These are phyloP conservation scores for Horisme vitalbata DNA, from an alignment of 2,888 invertebrate genomes.

Conservation along the genomic window DNA sequence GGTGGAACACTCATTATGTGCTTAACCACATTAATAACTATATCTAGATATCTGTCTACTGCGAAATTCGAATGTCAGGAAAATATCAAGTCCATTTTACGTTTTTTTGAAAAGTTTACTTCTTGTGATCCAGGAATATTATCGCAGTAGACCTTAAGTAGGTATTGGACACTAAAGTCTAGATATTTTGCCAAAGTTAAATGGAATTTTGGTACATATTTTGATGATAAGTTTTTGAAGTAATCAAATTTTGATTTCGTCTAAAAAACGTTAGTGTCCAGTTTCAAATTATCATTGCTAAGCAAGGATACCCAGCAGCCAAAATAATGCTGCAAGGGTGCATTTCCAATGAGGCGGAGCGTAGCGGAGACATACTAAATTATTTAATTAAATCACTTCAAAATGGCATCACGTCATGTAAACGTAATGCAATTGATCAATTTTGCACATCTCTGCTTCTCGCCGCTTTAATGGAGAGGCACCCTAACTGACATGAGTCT, in stretches of 20 bases:
- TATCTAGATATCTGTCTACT: slow-evolving; percentile 2
- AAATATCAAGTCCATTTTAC: no score
- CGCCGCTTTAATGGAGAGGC: no score
- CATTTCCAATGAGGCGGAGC: no score
- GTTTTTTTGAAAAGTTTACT: no score
- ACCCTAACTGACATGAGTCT: no score
- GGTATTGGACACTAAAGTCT: slow-evolving; percentile 1
- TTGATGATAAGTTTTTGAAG: not conserved
- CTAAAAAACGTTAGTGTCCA: not conserved
- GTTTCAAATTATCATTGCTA: not conserved
- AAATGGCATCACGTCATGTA: no score
- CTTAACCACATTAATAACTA: slow-evolving; percentile 14
- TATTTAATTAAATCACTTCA: no score
- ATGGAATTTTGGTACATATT: not conserved
- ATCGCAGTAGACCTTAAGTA: slow-evolving; percentile 12
- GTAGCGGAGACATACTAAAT: no score
- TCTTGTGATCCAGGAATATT: not conserved
- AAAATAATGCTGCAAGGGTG: no score
- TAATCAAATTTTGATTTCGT: not conserved
- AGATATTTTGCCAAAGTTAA: not conserved
- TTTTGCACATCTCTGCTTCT: no score
- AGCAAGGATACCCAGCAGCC: not conserved
- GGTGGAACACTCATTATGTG: slow-evolving; percentile 13
- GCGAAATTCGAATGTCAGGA: slow-evolving; percentile 4
- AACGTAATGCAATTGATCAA: no score